Percentiles rank a stretch among this genome's conserved stretches.
Conservation (phyloP, 2,797 vertebrate species). For the Xyrichtys novacula region DNA sequence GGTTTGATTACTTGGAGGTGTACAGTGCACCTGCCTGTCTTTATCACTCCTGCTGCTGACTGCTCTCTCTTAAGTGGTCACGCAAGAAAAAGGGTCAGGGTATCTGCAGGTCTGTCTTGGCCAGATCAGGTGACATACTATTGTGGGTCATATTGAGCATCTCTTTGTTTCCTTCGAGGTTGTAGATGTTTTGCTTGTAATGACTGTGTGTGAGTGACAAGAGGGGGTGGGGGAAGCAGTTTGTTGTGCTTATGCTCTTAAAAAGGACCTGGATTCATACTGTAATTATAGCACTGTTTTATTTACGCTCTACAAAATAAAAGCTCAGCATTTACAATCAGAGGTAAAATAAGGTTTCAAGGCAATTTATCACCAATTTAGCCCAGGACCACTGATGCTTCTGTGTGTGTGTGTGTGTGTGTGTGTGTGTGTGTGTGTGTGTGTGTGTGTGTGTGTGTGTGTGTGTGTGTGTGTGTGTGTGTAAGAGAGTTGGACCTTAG, state of each 20-base stretch:
- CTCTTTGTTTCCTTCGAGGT: slow-evolving; percentile 25
- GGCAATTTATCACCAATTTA: slow-evolving; percentile 27
- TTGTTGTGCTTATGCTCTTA: not conserved
- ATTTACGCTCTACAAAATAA: not conserved
- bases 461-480: not conserved
- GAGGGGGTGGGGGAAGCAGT: not conserved
- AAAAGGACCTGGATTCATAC: not conserved
- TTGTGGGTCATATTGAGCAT: slow-evolving; percentile 33
- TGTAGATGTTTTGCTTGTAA: slow-evolving; percentile 32
- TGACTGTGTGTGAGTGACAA: not conserved
- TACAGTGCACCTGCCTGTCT: slow-evolving; percentile 13
- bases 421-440: not conserved
- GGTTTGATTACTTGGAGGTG: slow-evolving; percentile 48
- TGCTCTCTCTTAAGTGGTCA: slow-evolving; percentile 23
- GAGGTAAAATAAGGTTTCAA: slow-evolving; percentile 18
- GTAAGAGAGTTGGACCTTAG: not conserved
- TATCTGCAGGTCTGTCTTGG: slow-evolving; percentile 7
- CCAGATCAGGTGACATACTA: slow-evolving; percentile 39
- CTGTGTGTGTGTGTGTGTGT: not conserved
- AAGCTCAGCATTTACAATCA: slow-evolving; percentile 4
- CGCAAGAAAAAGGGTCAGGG: slow-evolving; percentile 14
- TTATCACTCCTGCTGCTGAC: slow-evolving; percentile 6
- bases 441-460: not conserved
- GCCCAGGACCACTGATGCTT: not conserved
- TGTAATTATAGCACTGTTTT: not conserved